phyloP scores from a whole-genome alignment of 2,888 invertebrate genomes.

The Amphimallon solstitiale region DNA sequence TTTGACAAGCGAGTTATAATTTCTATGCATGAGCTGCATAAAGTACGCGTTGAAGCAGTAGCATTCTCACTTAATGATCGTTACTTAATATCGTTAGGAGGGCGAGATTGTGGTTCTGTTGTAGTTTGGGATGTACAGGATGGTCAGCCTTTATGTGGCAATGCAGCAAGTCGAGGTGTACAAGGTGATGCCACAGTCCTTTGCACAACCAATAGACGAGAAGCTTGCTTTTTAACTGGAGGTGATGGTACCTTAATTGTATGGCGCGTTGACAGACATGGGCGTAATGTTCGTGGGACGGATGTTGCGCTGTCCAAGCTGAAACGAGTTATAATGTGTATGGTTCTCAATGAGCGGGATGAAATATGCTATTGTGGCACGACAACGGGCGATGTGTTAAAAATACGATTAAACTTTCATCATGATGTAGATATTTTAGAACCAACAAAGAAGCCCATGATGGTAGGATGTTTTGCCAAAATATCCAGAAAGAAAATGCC shows the following conservation, averaged over 20 bases:
- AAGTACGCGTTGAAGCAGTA: conserved; percentile 88
- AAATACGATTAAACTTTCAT: conserved; percentile 71
- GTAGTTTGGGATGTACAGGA: conserved; percentile 82
- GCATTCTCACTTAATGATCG: conserved; percentile 83
- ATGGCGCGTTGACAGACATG: conserved; percentile 78
- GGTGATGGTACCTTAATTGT: conserved; percentile 73
- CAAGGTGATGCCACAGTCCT: conserved; percentile 58
- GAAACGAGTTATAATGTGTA: conserved; percentile 79
- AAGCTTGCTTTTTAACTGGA: conserved; percentile 77
- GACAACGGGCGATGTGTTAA: conserved; percentile 79
- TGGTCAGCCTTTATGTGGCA: conserved; percentile 63
- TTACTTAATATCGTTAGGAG: conserved; percentile 84
- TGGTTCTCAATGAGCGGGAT: conserved; percentile 77
- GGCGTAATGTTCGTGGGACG: conserved; percentile 74
- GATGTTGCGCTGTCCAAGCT: conserved; percentile 84
- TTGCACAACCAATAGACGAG: conserved; percentile 68
- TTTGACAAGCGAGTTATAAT: conserved; percentile 72
- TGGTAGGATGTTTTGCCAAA: conserved; percentile 75
- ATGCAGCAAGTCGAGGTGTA: conserved; percentile 56
- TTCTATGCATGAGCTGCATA: conserved; percentile 83
- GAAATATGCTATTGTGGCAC: conserved; percentile 86
- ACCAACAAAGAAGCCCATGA: conserved; percentile 66
- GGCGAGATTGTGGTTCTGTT: conserved; percentile 88
- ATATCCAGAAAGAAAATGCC: conserved; percentile 67
- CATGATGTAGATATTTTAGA: conserved; percentile 67